Base-by-base conservation (phyloP, 2,888 invertebrate genomes). In the Coleophora deauratella region DNA sequence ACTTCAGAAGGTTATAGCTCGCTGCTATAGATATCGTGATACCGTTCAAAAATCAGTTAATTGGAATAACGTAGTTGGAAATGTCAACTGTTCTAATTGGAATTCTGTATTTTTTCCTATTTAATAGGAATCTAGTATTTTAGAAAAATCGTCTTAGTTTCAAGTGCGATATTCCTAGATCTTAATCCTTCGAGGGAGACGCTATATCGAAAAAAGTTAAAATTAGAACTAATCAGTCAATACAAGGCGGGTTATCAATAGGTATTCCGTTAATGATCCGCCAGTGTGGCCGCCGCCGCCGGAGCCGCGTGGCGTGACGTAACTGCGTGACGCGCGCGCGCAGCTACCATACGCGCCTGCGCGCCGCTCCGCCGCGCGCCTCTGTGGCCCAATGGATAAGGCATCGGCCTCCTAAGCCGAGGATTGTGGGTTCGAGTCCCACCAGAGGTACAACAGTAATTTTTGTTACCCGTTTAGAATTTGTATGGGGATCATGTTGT, bases 381-480 rank as follows among this genome's bases (percentile, higher is more conserved):
- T 91, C 91, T 91, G 89, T 90, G 89, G 89, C 89, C 89, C 89
- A 89, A 89, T 91, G 91, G 91, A 91, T 91, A 91, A 91, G 91
- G 91, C 91, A 91, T 90, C 91, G 91, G 91, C 91, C 91, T 91
- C 91, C 91, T 91, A 91, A 91, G 91, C 91, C 91, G 91, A 90
- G 91, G 91, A 91, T 90, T 90, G 91, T 90, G 91, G 91, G 91
- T 92, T 92, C 91, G 91, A 92, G 91, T 91, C 92, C 91, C 91
- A 91, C 91, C 91, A 91, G 92, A 92, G 92, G 92, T 92, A 92
- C 51, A 51, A 27, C 11, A n/a, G 37, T 15, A 15, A 37, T 21
- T 21, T 21, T 21, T 21, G 21, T 33, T 38, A 42, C 46, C 51
- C 55, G 75, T 76, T 77, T 77, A 72, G 68, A 53, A 34, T 13